These are phyloP conservation scores for Heliconius hortense DNA, from an alignment of 2,888 invertebrate genomes.

Conservation along the genomic window DNA sequence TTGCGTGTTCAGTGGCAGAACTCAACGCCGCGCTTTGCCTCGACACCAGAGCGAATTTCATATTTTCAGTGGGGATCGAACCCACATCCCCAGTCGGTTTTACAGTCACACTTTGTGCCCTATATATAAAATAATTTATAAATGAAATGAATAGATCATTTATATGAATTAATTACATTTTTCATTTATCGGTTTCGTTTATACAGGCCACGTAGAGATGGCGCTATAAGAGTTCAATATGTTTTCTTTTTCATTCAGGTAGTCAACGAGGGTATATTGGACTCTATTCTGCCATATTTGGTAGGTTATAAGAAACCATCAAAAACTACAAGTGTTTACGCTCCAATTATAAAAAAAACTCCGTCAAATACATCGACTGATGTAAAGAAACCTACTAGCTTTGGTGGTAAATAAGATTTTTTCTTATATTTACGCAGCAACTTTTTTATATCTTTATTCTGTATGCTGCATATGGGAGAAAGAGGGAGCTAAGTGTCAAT, in stretches of 20 bases:
- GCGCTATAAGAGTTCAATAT: slow-evolving; percentile 30
- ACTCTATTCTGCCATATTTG: slow-evolving; percentile 90
- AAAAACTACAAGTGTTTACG: slow-evolving; percentile 78
- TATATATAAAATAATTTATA: too few species aligned
- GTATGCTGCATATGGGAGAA: too few species aligned
- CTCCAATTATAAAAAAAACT: slow-evolving; percentile 80
- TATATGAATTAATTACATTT: too few species aligned
- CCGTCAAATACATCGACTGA: slow-evolving; percentile 60
- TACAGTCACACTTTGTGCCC: too few species aligned
- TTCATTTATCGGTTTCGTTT: neutral
- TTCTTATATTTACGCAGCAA: neutral
- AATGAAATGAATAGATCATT: too few species aligned
- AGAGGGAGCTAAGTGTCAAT: too few species aligned
- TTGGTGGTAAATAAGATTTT: slow-evolving; percentile 63
- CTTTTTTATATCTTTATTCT: neutral
- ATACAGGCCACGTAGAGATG: neutral
- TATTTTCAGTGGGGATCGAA: too few species aligned
- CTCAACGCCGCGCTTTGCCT: too few species aligned
- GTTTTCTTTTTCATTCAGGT: slow-evolving; percentile 79
- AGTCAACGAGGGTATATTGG: slow-evolving; percentile 90
- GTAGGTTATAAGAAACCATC: slow-evolving; percentile 79
- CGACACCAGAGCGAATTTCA: too few species aligned
- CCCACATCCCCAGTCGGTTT: too few species aligned
- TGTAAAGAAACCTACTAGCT: slow-evolving; percentile 77
- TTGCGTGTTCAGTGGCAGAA: too few species aligned